Conservation (phyloP, 1,140 invertebrate species). For the Drosophila oshimai region DNA sequence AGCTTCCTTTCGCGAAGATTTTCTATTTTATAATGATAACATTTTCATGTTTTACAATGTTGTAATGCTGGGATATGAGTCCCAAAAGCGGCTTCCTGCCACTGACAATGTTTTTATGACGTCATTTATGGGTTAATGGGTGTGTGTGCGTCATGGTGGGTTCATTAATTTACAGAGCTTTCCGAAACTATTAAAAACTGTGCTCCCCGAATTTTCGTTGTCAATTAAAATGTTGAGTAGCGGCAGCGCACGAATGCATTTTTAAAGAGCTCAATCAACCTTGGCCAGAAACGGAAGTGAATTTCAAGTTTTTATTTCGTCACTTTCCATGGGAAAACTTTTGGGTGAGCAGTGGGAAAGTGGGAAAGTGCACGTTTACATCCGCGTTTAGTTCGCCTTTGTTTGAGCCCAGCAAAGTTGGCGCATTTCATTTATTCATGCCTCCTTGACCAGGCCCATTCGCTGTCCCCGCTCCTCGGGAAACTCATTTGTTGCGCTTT, state of each 20-base stretch:
- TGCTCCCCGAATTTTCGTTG: conserved; percentile 15
- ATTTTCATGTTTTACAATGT: conserved; percentile 75
- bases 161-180: conserved; percentile 76
- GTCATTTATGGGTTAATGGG: conserved; percentile 64
- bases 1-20: conserved; percentile 40
- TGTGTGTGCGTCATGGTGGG: conserved; percentile 53
- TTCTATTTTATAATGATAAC: conserved; percentile 81
- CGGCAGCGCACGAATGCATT: conserved; percentile 34
- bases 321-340: conserved; percentile 17
- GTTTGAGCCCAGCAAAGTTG: conserved; percentile 66
- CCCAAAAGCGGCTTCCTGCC: conserved; percentile 6
- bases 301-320: conserved; percentile 30
- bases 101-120: conserved; percentile 49
- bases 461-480: background rate
- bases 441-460: conserved; percentile 53
- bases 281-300: conserved; percentile 55
- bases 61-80: conserved; percentile 65
- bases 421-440: conserved; percentile 78
- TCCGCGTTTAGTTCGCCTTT: conserved; percentile 68
- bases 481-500: conserved; percentile 15
- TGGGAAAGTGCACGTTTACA: conserved; percentile 56
- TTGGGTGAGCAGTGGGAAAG: background rate
- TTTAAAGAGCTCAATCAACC: conserved; percentile 74
- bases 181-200: conserved; percentile 59
- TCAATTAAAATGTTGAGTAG: conserved; percentile 47